Evolutionary conservation across 2,888 invertebrate genomes (phyloP).

Genomic region (Dynastes maya): DNA sequence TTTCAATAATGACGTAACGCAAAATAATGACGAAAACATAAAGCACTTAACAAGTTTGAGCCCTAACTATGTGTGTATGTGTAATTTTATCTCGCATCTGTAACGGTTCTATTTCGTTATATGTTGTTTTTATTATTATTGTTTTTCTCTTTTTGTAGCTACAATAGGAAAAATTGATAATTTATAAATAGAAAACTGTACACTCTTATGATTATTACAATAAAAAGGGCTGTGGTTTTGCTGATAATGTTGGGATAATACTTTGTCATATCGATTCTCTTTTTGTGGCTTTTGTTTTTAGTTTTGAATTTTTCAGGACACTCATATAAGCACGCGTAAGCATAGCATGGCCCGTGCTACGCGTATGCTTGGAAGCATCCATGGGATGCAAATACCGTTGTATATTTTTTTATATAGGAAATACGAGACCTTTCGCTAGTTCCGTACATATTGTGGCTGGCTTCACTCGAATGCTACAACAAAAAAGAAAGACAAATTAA

Average conservation of each 20-base stretch:
- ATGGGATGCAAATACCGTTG: conserved; percentile 42
- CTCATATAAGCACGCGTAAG: conserved; percentile 21
- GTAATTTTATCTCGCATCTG: background rate
- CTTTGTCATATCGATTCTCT: conserved; percentile 26
- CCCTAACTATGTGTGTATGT: background rate
- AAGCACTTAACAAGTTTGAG: background rate
- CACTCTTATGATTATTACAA: conserved; percentile 6
- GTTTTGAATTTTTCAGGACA: background rate
- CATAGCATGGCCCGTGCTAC: background rate
- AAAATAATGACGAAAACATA: background rate
- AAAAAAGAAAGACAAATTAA: background rate
- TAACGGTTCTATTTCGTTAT: background rate
- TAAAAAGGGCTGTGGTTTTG: conserved; percentile 18
- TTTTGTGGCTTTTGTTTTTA: conserved; percentile 29
- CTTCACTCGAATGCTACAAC: conserved; percentile 40
- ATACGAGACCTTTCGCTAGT: conserved; percentile 26
- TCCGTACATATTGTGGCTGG: conserved; percentile 8
- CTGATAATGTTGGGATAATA: conserved; percentile 18
- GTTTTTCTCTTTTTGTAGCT: background rate
- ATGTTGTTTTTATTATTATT: background rate
- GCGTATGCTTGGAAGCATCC: conserved; percentile 31
- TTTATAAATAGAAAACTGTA: conserved; percentile 33
- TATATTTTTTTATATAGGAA: conserved; percentile 26
- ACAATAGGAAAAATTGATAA: conserved; percentile 8
- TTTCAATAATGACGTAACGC: background rate